Conservation (phyloP, 2,888 invertebrate species). For the Lasioglossum vierecki region DNA sequence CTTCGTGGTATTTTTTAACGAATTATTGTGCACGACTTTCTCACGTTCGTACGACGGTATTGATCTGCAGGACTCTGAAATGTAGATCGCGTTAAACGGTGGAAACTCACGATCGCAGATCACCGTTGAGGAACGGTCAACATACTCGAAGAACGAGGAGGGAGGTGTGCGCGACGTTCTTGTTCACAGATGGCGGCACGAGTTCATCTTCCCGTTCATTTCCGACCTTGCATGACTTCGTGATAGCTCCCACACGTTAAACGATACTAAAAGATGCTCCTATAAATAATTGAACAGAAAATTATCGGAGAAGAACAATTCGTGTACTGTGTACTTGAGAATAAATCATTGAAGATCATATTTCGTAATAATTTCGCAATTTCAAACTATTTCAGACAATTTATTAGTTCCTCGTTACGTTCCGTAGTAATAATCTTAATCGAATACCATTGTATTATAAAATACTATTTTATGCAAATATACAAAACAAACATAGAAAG, state of each 20-base stretch:
- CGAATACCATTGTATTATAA: not conserved
- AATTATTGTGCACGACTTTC: not conserved
- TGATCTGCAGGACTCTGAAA: not conserved
- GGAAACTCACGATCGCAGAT: constrained; percentile 15
- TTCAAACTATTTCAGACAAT: not conserved
- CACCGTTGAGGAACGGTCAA: constrained; percentile 46
- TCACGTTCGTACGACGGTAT: not conserved
- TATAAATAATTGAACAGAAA: not conserved
- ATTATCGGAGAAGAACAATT: not conserved
- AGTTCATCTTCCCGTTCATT: constrained; percentile 38
- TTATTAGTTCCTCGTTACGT: not conserved
- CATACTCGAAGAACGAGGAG: constrained; percentile 32
- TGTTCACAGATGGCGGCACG: constrained; percentile 70
- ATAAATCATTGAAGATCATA: too few species aligned
- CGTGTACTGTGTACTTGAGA: too few species aligned
- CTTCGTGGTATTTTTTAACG: not conserved
- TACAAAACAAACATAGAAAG: not conserved
- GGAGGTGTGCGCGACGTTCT: constrained; percentile 49
- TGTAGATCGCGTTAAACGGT: not conserved
- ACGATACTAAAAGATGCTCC: not conserved
- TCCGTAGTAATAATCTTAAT: not conserved
- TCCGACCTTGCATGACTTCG: not conserved
- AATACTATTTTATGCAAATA: not conserved
- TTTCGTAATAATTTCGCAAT: too few species aligned
- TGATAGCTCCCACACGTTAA: not conserved